Base-by-base conservation (phyloP, 1,140 invertebrate genomes). In the Caenorhabditis remanei region DNA sequence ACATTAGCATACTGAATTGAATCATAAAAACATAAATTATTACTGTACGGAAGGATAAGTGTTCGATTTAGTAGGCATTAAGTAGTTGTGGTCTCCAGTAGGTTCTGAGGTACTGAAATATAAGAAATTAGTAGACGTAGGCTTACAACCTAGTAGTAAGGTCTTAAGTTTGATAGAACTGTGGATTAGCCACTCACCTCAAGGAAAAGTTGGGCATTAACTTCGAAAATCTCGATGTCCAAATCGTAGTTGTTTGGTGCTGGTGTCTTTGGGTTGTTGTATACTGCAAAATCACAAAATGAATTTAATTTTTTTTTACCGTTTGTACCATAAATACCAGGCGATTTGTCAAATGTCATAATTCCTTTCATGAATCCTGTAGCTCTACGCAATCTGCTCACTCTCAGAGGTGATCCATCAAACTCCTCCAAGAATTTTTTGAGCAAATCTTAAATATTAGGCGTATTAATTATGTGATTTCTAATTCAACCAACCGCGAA, bases 321-420 rank as follows among this genome's bases (percentile, higher is more conserved):
- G 11, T 14, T 14, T 13, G 2, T 16, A 67, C 63, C 32, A 46
- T 41, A n/a, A 9, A 46, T 46, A n/a, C 24, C n/a, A n/a, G 16
- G 56, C 56, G 16, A 8, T 21, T n/a, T 21, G 7, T 46, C 41
- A 2, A 75, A 48, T 19, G 46, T 41, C 40, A 75, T n/a, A 0
- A 75, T 46, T n/a, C 67, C 67, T 75, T 75, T 75, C 13, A 75
- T 75, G 41, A 75, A 46, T 11, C 41, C 67, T 19, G 43, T 75
- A n/a, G 67, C 67, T 75, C 43, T 0, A n/a, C 67, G 67, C 67
- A 75, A 8, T 48, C 46, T 75, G 43, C 46, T 75, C 41, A 75
- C 19, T 8, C 67, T 9, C 13, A 46, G 8, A 8, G 13, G 16
- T 16, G 67, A 71, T 19, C 41, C 41, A n/a, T 71, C 67, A 46